Percentiles rank a stretch among this genome's conserved stretches.
These are phyloP conservation scores for Drosophila elegans DNA, from an alignment of 1,140 invertebrate species.

Conservation along the genomic window DNA sequence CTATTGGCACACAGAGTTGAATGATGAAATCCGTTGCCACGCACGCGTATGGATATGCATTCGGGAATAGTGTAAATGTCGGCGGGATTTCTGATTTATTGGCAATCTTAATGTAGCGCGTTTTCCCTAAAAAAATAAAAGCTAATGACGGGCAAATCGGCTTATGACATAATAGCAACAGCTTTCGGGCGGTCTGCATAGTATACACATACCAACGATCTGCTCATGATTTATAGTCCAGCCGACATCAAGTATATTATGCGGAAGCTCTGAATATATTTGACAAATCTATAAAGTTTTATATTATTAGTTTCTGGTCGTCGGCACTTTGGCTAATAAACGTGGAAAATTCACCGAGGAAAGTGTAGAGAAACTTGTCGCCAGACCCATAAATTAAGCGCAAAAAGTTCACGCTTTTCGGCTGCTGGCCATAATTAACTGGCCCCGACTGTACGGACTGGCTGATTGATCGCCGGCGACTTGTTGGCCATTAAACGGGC, in stretches of 20 bases:
- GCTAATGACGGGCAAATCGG: conserved; percentile 75
- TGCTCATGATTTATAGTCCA: conserved; percentile 63
- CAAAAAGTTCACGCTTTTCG: conserved; percentile 46
- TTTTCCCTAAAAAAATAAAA: conserved; percentile 23
- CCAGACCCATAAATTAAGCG: conserved; percentile 61
- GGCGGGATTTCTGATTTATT: conserved; percentile 71
- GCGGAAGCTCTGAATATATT: conserved; percentile 63
- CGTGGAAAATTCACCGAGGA: conserved; percentile 7
- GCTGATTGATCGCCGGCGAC: conserved; percentile 72
- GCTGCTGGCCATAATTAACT: conserved; percentile 38
- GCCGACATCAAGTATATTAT: conserved; percentile 31
- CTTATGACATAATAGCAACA: conserved; percentile 73
- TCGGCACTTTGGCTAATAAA: conserved; percentile 42
- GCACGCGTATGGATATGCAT: conserved; percentile 5
- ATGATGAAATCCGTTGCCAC: conserved; percentile 38
- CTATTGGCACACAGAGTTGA: conserved; percentile 48
- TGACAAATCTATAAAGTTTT: conserved; percentile 71
- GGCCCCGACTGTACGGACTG: conserved; percentile 30
- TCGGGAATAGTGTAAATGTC: conserved; percentile 31
- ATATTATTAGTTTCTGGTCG: conserved; percentile 48
- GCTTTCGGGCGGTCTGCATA: conserved; percentile 32
- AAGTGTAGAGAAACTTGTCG: conserved; percentile 47
- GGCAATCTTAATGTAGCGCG: conserved; percentile 54
- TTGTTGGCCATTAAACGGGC: conserved; percentile 74
- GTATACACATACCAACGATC: conserved; percentile 15